phyloP scores from a whole-genome alignment of 2,888 invertebrate species.

The Cosmia pyralina region DNA sequence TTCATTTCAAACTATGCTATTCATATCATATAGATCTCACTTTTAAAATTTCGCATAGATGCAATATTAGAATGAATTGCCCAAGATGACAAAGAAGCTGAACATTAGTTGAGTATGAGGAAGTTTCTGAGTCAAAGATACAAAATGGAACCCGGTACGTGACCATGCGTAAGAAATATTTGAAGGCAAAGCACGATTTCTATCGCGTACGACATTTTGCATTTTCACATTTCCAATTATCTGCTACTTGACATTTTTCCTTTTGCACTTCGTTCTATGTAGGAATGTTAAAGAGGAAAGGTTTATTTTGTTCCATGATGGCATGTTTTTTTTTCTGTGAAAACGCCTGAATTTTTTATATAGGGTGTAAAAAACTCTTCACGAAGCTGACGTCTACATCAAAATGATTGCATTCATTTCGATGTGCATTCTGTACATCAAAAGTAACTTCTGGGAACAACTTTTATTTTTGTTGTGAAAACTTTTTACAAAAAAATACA shows the following conservation, averaged over 20 bases:
- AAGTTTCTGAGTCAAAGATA: slow-evolving; percentile 60
- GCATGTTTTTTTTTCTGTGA: background rate
- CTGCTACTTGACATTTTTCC: slow-evolving; percentile 51
- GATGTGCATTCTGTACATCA: too few species aligned
- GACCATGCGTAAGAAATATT: slow-evolving; percentile 48
- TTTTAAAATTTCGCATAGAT: background rate
- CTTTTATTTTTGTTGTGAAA: too few species aligned
- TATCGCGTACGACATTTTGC: slow-evolving; percentile 62
- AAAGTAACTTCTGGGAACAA: too few species aligned
- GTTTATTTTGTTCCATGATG: slow-evolving; percentile 14
- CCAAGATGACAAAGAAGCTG: slow-evolving; percentile 27
- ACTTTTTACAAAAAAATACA: too few species aligned
- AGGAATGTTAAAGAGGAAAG: background rate
- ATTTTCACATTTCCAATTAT: slow-evolving; percentile 65
- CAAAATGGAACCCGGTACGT: slow-evolving; percentile 58
- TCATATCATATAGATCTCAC: background rate
- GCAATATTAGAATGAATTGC: background rate
- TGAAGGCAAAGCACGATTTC: slow-evolving; percentile 62
- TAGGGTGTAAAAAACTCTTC: too few species aligned
- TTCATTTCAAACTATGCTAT: too few species aligned
- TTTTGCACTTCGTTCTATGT: slow-evolving; percentile 44
- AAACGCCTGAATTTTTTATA: too few species aligned
- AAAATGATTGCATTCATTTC: too few species aligned
- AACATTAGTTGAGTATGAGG: slow-evolving; percentile 37
- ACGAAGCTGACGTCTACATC: too few species aligned